Evolutionary conservation across 2,797 vertebrate genomes (phyloP).

Genomic region (Microctenopoma stevenorrisi): DNA sequence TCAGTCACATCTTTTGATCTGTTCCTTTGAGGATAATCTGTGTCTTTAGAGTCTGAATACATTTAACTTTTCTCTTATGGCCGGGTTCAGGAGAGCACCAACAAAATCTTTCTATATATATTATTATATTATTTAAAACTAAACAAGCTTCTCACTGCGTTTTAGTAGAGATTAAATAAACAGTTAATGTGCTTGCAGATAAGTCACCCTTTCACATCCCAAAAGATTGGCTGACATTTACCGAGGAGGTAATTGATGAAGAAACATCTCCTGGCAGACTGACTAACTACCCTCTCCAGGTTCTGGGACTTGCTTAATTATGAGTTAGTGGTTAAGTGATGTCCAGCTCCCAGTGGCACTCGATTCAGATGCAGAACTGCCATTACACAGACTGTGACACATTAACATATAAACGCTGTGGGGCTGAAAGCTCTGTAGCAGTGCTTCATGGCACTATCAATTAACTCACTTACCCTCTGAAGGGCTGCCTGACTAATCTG

Average conservation of each 20-base stretch:
- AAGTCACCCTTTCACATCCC: slow-evolving; percentile 43
- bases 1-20: not conserved
- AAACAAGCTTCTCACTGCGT: slow-evolving; percentile 8
- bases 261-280: slow-evolving; percentile 45
- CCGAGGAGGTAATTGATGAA: slow-evolving; percentile 60
- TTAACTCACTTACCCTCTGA: slow-evolving; percentile 42
- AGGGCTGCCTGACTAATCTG: slow-evolving; percentile 17
- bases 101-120: not conserved
- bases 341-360: slow-evolving; percentile 38
- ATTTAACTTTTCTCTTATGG: slow-evolving; percentile 1
- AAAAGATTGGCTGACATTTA: slow-evolving; percentile 64
- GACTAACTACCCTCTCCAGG: slow-evolving; percentile 45
- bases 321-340: slow-evolving; percentile 61
- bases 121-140: not conserved
- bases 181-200: slow-evolving; percentile 6
- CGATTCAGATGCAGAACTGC: slow-evolving; percentile 43
- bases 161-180: slow-evolving; percentile 31
- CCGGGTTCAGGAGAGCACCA: slow-evolving; percentile 19
- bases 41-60: slow-evolving; percentile 6
- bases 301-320: slow-evolving; percentile 40
- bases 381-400: slow-evolving; percentile 31
- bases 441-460: slow-evolving; percentile 36
- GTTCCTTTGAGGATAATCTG: slow-evolving; percentile 24
- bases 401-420: slow-evolving; percentile 41
- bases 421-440: slow-evolving; percentile 31